Percentiles rank a stretch among this genome's conserved stretches.
These are phyloP conservation scores for Mythimna albipuncta DNA, from an alignment of 2,888 invertebrate genomes.

Conservation along the genomic window DNA sequence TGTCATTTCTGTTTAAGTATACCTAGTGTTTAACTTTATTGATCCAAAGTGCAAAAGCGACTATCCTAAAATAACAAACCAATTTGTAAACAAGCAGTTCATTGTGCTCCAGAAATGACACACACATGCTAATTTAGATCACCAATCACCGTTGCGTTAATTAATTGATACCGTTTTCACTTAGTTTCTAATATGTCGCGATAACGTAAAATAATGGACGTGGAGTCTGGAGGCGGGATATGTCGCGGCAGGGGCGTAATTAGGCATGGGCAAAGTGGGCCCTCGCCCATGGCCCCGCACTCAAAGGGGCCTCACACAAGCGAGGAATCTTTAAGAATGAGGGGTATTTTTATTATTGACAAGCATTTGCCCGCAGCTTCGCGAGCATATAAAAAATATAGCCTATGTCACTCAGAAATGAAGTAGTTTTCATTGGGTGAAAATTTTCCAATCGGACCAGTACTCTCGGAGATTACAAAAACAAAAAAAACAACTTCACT, in stretches of 20 bases:
- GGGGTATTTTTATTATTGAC: too few relatives aligned
- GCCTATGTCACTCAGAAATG: too few relatives aligned
- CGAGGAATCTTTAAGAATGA: too few relatives aligned
- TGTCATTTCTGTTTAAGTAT: background rate
- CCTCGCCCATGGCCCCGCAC: too few relatives aligned
- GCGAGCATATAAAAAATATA: too few relatives aligned
- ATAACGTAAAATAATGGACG: conserved; percentile 50
- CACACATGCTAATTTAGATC: conserved; percentile 54
- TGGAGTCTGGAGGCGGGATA: conserved; percentile 48
- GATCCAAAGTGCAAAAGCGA: conserved; percentile 5
- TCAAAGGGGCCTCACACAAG: too few relatives aligned
- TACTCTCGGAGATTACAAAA: too few relatives aligned
- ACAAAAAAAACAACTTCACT: too few relatives aligned
- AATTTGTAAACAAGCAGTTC: conserved; percentile 31
- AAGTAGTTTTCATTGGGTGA: too few relatives aligned
- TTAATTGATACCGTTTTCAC: conserved; percentile 56
- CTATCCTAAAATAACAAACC: conserved; percentile 14
- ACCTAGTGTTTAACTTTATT: background rate
- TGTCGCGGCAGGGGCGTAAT: conserved; percentile 31
- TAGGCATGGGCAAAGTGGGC: too few relatives aligned
- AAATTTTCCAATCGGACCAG: too few relatives aligned
- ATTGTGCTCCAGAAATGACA: conserved; percentile 46
- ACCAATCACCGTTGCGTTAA: conserved; percentile 42
- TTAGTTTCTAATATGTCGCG: conserved; percentile 53
- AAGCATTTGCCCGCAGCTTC: too few relatives aligned